Evolutionary conservation across 1,140 invertebrate genomes (phyloP).

Genomic region (Bombus picipes): DNA sequence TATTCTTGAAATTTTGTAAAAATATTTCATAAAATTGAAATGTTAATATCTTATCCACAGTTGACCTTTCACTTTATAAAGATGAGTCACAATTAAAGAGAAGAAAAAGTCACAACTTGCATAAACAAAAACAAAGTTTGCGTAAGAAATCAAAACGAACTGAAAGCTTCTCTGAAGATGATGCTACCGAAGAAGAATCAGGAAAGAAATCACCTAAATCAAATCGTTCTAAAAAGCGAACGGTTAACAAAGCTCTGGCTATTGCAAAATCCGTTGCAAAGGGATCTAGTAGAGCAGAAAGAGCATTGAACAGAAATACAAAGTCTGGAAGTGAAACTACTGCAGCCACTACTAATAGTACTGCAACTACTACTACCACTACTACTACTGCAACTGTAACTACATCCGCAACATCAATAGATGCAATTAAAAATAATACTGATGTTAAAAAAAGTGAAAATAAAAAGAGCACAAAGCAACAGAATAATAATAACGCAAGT

Average conservation of each 20-base stretch:
- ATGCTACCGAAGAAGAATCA: conserved; percentile 54
- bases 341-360: conserved; percentile 36
- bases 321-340: conserved; percentile 61
- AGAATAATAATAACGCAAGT: conserved; percentile 64
- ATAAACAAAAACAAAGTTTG: conserved; percentile 74
- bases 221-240: conserved; percentile 73
- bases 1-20: neutral
- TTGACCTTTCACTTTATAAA: conserved; percentile 90
- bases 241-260: conserved; percentile 73
- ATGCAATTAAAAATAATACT: conserved; percentile 54
- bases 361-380: conserved; percentile 43
- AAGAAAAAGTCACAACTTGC: conserved; percentile 78
- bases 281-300: conserved; percentile 78
- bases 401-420: conserved; percentile 12
- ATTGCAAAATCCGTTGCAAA: conserved; percentile 77
- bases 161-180: conserved; percentile 62
- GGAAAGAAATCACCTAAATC: conserved; percentile 70
- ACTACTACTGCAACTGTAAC: conserved; percentile 43
- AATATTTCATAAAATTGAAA: conserved; percentile 21
- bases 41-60: conserved; percentile 79
- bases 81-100: conserved; percentile 91
- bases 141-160: conserved; percentile 71
- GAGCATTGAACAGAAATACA: conserved; percentile 74
- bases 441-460: conserved; percentile 66
- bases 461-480: conserved; percentile 63